phyloP scores from a whole-genome alignment of 2,888 invertebrate genomes.

The Drosophila phalerata region DNA sequence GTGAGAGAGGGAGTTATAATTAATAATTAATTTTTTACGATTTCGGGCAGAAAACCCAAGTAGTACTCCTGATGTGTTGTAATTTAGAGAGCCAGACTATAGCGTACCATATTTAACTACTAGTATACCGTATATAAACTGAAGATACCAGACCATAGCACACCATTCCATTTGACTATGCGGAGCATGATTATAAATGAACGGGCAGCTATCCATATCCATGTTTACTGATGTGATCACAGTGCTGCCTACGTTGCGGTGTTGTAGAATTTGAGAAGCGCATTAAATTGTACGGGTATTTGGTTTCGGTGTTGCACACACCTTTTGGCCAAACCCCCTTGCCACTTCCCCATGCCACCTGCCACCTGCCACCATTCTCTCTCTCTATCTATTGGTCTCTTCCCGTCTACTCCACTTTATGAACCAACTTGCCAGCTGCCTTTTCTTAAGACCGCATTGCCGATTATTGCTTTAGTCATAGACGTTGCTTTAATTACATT shows the following conservation, averaged over 20 bases:
- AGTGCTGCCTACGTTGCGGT: slow-evolving; percentile 22
- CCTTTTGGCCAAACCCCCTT: slow-evolving; percentile 10
- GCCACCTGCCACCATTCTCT: not conserved
- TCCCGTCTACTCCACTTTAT: slow-evolving; percentile 3
- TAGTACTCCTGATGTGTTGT: slow-evolving; percentile 21
- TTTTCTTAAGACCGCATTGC: slow-evolving; percentile 22
- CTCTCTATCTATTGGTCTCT: not conserved
- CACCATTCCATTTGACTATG: slow-evolving; percentile 22
- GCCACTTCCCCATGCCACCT: not conserved
- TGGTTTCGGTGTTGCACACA: slow-evolving; percentile 74
- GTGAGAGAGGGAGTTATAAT: slow-evolving; percentile 8
- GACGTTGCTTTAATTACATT: slow-evolving; percentile 42
- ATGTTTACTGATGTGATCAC: slow-evolving; percentile 59
- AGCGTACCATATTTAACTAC: not conserved
- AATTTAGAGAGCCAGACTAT: slow-evolving; percentile 14
- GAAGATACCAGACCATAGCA: slow-evolving; percentile 12
- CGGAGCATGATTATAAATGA: slow-evolving; percentile 48
- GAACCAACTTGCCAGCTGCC: slow-evolving; percentile 25
- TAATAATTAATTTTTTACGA: slow-evolving; percentile 22
- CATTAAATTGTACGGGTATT: slow-evolving; percentile 62
- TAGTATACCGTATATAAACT: slow-evolving; percentile 3
- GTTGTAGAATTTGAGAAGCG: slow-evolving; percentile 66
- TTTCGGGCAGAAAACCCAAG: slow-evolving; percentile 13
- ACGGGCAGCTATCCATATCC: slow-evolving; percentile 54
- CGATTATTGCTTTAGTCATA: slow-evolving; percentile 43